Base-by-base conservation (phyloP, 1,140 invertebrate species). In the Trypoxylus dichotomus region DNA sequence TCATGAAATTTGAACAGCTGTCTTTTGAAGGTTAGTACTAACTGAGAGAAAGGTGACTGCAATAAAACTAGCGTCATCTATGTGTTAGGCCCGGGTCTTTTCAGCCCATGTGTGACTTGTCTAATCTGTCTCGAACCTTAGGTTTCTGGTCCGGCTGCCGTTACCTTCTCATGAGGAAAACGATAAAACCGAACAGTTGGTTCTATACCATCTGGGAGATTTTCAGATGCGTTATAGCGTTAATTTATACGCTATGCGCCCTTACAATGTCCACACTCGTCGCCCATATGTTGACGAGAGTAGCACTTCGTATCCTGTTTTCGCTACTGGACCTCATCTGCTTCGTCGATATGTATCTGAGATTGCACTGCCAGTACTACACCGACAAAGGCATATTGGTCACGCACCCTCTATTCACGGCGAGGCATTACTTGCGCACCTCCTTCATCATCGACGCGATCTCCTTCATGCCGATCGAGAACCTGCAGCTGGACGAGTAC, bases 311-410 rank as follows among this genome's bases (percentile, higher is more conserved):
- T 2, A 42, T 27, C 15, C 8, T 74, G 0, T 75, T 42, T 21
- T 54, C 5, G 1, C 10, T 54, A 1, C 8, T 75, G 1, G n/a
- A 54, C 27, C 19, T 75, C 13, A n/a, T 74, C 13, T 71, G 73
- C 7, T 73, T 71, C 7, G 24, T 79, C 24, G 79, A 80, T 47
- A 37, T 79, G 11, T 80, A 80, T 54, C 37, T 80, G 2, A 80
- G 86, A 7, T 82, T 88, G 80, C 83, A 87, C 60, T 83, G 87
- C 6, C 85, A 85, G 11, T 88, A 86, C 73, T 87, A 84, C 81
- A 87, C 87, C 75, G 83, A 86, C 0, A 80, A 82, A 5, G 85
- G 86, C 1, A 83, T 88, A 15, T 79, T 87, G 25, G 83, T 88
- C 6, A 86, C 84, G 63, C 87, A 88, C 73, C 87, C 87, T 0